These are phyloP conservation scores for Gobio occitaniae DNA, from an alignment of 2,797 vertebrate genomes.

Conservation along the genomic window DNA sequence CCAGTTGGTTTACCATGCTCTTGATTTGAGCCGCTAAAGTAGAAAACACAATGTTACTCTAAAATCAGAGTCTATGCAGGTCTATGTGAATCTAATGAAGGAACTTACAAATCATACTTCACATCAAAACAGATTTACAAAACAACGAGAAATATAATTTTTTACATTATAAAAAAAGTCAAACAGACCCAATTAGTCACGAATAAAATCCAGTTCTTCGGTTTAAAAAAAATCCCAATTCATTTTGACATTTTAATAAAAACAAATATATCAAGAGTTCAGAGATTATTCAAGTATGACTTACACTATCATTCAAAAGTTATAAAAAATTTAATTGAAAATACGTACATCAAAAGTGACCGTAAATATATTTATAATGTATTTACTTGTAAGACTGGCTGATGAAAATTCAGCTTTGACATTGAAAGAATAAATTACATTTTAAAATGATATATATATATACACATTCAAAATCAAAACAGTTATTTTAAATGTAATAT, in stretches of 20 bases:
- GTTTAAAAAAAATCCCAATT: neutral
- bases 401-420: neutral
- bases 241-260: neutral
- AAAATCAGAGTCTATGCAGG: neutral
- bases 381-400: neutral
- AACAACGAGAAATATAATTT: neutral
- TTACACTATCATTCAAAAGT: neutral
- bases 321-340: too few relatives aligned
- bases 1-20: constrained; percentile 92
- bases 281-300: neutral
- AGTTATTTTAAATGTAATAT: too few relatives aligned
- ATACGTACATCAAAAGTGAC: too few relatives aligned
- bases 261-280: neutral
- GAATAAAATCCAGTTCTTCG: neutral
- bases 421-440: too few relatives aligned
- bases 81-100: neutral
- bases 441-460: too few relatives aligned
- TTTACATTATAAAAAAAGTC: neutral
- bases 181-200: neutral
- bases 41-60: neutral
- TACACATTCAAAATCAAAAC: too few relatives aligned
- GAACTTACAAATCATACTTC: neutral
- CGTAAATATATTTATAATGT: neutral
- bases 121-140: neutral
- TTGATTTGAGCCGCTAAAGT: constrained; percentile 91